A percentile compares a stretch with the other conserved stretches of the same genome.
These are phyloP conservation scores for Agrypnia vestita DNA, from an alignment of 1,140 invertebrate genomes.

Conservation along the genomic window DNA sequence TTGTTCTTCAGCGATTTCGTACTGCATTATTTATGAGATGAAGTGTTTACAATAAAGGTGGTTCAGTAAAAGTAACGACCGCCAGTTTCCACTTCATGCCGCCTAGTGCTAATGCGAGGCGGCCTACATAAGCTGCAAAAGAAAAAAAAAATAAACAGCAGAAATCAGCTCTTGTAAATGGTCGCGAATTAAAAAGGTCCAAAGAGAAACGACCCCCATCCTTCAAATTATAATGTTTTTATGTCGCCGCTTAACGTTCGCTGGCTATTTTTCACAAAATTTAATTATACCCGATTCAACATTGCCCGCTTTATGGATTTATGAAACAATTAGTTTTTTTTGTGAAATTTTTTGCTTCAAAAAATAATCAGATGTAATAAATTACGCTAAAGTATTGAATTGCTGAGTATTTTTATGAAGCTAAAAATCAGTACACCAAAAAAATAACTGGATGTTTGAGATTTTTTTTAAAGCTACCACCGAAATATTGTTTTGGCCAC, in stretches of 20 bases:
- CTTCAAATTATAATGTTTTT: slow-evolving; percentile 30
- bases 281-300: slow-evolving; percentile 24
- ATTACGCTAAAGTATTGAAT: too few relatives aligned
- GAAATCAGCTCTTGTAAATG: slow-evolving; percentile 18
- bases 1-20: too few relatives aligned
- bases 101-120: not conserved
- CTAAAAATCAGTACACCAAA: too few relatives aligned
- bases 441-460: too few relatives aligned
- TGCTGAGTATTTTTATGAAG: too few relatives aligned
- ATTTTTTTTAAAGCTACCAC: too few relatives aligned
- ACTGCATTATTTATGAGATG: too few relatives aligned
- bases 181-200: slow-evolving; percentile 3
- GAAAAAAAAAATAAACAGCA: slow-evolving; percentile 25
- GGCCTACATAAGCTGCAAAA: not conserved
- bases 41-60: too few relatives aligned
- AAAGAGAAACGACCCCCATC: slow-evolving; percentile 23
- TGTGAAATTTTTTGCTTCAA: not conserved
- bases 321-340: slow-evolving; percentile 21
- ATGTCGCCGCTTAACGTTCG: slow-evolving; percentile 23
- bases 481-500: too few relatives aligned
- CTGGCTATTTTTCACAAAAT: slow-evolving; percentile 13
- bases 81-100: not conserved
- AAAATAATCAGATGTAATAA: too few relatives aligned
- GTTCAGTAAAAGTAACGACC: not conserved
- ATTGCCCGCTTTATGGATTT: slow-evolving; percentile 4